Evolutionary conservation across 2,113 vertebrate species (phyloP), one percentile per base, ranked within the genome.

Genomic region (Saguinus imperator): DNA sequence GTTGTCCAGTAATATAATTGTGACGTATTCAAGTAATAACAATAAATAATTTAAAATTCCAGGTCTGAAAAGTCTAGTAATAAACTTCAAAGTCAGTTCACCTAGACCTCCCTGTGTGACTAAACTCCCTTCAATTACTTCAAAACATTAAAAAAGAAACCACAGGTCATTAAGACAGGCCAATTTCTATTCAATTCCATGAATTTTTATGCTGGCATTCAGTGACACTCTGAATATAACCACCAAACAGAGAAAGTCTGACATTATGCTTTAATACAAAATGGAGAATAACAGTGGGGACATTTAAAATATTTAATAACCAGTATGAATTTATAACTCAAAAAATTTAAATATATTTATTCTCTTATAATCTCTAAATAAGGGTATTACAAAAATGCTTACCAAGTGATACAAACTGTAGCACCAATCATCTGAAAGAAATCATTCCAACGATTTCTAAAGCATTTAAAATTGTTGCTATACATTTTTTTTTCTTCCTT

Each of bases 291-390:
- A 61, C 21, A 76, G 11, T 50, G 58, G 80, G 48, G 79, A 94
- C 85, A 85, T 82, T 95, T 70, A 83, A 94, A 91, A 72, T 81
- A 87, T 40, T 97, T 94, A 80, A 61, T 91, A 95, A 86, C 23
- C 43, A 79, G n/a, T 75, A 40, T 40, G 27, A 96, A 91, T 43
- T 91, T 85, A 52, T 70, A 96, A 97, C 45, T 94, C 50, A 89
- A 81, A 93, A 91, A 48, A n/a, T 75, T 73, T 92, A 32, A 96
- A 89, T 35, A 57, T 80, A 90, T 29, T 89, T 89, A 82, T 40
- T 94, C 35, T 73, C 6, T 94, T 95, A 87, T 83, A 87, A 90
- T 96, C 57, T 81, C 72, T 90, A 96, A 94, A 58, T 81, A 73
- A 96, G 45, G 35, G 25, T 95, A 83, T 64, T 57, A 87, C 84